Conservation (phyloP, 2,113 vertebrate genomes). For the Erinaceus europaeus region DNA sequence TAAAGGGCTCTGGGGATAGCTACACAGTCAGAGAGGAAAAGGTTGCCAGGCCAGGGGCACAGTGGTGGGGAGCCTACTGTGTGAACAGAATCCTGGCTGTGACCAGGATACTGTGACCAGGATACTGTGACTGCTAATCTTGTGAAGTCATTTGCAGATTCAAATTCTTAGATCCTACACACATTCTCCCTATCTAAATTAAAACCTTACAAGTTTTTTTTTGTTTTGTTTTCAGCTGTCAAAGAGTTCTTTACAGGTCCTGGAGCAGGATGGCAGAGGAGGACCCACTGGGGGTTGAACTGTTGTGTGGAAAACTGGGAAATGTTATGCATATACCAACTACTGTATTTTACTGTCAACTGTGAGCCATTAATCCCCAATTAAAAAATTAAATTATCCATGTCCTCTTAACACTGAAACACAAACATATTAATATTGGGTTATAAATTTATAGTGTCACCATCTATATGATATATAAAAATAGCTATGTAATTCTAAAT, state of each 20-base stretch:
- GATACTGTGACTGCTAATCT: neutral
- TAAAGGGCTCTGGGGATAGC: neutral
- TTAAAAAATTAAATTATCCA: no score
- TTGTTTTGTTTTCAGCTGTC: no score
- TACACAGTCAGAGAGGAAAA: neutral
- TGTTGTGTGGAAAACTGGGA: no score
- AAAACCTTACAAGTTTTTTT: no score
- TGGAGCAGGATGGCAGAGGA: no score
- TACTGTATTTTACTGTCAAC: no score
- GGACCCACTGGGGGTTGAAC: no score
- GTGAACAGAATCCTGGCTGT: neutral
- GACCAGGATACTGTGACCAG: neutral
- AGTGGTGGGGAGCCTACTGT: no score
- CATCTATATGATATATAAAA: neutral
- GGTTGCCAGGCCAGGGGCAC: neutral
- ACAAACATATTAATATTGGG: neutral
- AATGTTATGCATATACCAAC: no score
- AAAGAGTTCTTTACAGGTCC: no score
- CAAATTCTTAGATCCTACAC: neutral
- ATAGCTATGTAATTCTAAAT: neutral
- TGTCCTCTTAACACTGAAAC: no score
- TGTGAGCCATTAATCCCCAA: no score
- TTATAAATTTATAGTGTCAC: neutral
- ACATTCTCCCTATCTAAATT: neutral
- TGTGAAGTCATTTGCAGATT: slow-evolving; percentile 9